phyloP scores from a whole-genome alignment of 2,888 invertebrate genomes.

The Acrobasis consociella region DNA sequence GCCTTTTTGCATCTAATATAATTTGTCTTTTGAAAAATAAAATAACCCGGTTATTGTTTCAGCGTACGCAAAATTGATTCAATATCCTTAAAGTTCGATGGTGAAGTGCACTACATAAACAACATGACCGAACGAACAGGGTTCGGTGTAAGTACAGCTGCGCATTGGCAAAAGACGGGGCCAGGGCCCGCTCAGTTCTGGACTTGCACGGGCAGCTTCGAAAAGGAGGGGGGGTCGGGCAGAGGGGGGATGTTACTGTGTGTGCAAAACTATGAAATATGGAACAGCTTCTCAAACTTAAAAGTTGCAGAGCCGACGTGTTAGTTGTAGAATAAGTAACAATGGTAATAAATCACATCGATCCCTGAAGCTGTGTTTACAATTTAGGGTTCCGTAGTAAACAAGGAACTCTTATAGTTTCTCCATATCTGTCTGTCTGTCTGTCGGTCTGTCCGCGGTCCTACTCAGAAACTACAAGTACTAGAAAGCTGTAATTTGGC shows the following conservation, averaged over 20 bases:
- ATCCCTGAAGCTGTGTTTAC: not conserved
- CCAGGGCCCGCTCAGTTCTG: conserved; percentile 43
- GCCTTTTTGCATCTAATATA: too few species aligned
- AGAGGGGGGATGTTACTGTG: conserved; percentile 53
- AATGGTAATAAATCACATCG: not conserved
- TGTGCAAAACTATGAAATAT: conserved; percentile 48
- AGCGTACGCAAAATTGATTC: conserved; percentile 57
- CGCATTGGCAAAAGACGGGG: conserved; percentile 51
- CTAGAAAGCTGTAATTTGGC: too few species aligned
- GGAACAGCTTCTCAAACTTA: conserved; percentile 59
- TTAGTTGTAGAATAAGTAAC: conserved; percentile 20
- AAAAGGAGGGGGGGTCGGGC: conserved; percentile 30
- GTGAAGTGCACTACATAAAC: conserved; percentile 47
- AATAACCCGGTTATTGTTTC: conserved; percentile 30
- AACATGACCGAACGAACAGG: conserved; percentile 45
- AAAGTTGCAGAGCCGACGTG: conserved; percentile 62
- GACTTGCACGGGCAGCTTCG: conserved; percentile 52
- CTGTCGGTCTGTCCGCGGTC: too few species aligned
- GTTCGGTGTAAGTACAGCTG: conserved; percentile 61
- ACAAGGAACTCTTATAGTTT: too few species aligned
- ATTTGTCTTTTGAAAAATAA: too few species aligned
- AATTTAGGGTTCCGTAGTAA: too few species aligned
- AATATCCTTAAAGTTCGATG: conserved; percentile 53
- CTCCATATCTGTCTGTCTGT: too few species aligned
- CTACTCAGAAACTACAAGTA: too few species aligned